Conservation (phyloP, 1,140 invertebrate genomes). For the Eubasilissa regina region DNA sequence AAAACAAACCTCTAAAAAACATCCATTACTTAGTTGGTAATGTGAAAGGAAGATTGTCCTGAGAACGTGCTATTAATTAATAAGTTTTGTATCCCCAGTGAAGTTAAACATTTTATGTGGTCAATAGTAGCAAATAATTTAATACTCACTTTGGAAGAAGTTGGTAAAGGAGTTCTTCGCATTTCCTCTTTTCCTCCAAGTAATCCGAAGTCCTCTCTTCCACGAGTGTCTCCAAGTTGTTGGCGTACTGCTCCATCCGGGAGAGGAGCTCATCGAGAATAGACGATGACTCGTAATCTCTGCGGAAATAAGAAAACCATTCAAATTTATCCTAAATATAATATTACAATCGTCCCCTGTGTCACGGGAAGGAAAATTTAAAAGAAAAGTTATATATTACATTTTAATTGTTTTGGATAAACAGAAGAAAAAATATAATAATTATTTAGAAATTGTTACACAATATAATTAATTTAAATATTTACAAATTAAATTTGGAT, state of each 20-base stretch:
- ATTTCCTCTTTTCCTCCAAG: constrained; percentile 97
- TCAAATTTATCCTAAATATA: neutral
- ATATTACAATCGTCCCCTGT: too few species aligned
- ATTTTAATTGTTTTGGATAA: neutral
- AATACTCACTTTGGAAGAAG: constrained; percentile 85
- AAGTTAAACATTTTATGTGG: too few species aligned
- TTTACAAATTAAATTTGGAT: too few species aligned
- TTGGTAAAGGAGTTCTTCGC: constrained; percentile 96
- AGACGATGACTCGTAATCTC: constrained; percentile 86
- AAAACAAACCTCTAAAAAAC: too few species aligned
- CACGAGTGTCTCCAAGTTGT: constrained; percentile 96
- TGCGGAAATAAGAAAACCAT: constrained; percentile 62
- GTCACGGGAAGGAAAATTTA: too few species aligned
- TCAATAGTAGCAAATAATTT: too few species aligned
- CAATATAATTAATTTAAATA: too few species aligned
- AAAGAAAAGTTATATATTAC: neutral
- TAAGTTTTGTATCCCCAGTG: too few species aligned
- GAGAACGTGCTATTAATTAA: too few species aligned
- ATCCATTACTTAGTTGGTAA: too few species aligned
- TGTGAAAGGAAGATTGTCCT: too few species aligned
- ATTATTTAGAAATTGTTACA: neutral
- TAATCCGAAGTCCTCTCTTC: constrained; percentile 97
- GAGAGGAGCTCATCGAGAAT: constrained; percentile 95
- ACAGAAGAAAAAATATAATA: neutral
- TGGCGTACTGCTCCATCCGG: constrained; percentile 99